phyloP scores from a whole-genome alignment of 2,113 vertebrate species.

The Peromyscus californicus region DNA sequence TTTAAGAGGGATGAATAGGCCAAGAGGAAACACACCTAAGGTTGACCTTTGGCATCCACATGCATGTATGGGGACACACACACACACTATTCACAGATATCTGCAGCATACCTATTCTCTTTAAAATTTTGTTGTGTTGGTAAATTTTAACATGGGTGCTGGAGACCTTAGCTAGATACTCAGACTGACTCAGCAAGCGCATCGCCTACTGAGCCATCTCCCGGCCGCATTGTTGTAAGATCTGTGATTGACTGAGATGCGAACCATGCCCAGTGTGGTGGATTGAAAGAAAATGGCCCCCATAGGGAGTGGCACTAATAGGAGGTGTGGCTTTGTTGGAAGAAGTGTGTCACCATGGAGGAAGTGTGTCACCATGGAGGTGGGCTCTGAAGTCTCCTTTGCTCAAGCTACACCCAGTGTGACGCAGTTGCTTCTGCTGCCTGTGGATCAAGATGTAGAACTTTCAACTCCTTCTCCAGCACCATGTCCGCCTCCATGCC shows the following conservation, averaged over 20 bases:
- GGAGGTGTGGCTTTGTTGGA: background rate
- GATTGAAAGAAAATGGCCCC: background rate
- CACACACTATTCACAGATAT: background rate
- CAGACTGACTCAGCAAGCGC: background rate
- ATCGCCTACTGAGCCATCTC: background rate
- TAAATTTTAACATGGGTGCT: background rate
- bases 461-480: no score
- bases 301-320: background rate
- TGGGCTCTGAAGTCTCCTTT: no score
- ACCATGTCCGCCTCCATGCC: no score
- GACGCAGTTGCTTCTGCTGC: no score
- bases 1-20: background rate
- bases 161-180: background rate
- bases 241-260: background rate
- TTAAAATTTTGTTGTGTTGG: background rate
- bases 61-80: background rate
- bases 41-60: background rate
- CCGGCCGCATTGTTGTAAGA: background rate
- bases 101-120: background rate
- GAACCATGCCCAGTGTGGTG: background rate
- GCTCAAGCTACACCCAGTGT: no score
- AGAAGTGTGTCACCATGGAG: background rate
- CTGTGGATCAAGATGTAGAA: no score
- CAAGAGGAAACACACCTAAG: background rate
- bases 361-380: no score